Conservation (phyloP, 2,888 invertebrate genomes). For the Ernsta delagoae region DNA sequence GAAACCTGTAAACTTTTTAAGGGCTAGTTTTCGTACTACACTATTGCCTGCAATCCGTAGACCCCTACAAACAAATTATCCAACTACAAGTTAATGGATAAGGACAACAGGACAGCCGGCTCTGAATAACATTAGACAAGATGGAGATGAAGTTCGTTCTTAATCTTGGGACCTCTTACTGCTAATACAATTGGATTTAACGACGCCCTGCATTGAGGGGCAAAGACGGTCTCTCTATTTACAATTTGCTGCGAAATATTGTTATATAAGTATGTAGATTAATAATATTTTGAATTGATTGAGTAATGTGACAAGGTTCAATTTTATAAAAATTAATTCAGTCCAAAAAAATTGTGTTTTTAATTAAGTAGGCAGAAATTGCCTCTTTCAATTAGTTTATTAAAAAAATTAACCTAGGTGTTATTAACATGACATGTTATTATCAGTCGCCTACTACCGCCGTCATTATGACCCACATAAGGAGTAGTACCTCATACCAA, state of each 20-base stretch:
- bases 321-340: no score
- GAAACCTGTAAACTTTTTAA: no score
- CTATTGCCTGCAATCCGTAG: background rate
- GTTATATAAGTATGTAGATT: background rate
- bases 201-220: constrained; percentile 37
- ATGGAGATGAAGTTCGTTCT: constrained; percentile 44
- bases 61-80: constrained; percentile 30
- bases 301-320: constrained; percentile 2
- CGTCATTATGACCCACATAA: no score
- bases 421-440: no score
- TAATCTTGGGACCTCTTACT: constrained; percentile 44
- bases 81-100: constrained; percentile 38
- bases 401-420: no score
- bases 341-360: no score
- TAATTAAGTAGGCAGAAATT: no score
- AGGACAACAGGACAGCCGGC: constrained; percentile 42
- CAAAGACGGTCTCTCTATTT: constrained; percentile 26
- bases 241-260: constrained; percentile 30
- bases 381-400: no score
- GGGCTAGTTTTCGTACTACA: background rate
- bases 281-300: constrained; percentile 28
- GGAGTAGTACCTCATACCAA: no score
- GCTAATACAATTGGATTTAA: constrained; percentile 48
- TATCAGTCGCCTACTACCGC: no score
- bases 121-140: constrained; percentile 45